These are phyloP conservation scores for Pogonognathellus flavescens DNA, from an alignment of 1,140 invertebrate genomes.

Conservation along the genomic window DNA sequence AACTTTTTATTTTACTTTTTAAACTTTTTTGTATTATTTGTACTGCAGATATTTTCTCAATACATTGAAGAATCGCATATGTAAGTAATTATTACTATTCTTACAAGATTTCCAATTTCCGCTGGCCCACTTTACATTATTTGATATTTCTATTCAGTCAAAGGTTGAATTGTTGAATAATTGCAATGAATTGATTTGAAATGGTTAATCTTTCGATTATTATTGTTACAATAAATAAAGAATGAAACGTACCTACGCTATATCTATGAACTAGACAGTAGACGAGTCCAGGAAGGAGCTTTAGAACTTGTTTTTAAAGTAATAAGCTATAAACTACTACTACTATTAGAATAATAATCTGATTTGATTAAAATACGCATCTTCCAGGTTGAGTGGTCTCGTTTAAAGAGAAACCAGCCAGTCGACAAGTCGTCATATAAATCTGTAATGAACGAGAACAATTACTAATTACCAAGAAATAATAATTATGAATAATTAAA, in stretches of 20 bases:
- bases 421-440: conserved; percentile 18
- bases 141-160: no score
- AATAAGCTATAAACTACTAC: neutral
- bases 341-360: neutral
- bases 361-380: conserved; percentile 26
- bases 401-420: neutral
- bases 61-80: no score
- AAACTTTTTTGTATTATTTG: no score
- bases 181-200: no score
- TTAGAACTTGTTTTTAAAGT: conserved; percentile 30
- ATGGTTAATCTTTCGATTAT: no score
- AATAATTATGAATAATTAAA: conserved; percentile 13
- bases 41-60: no score
- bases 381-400: conserved; percentile 24
- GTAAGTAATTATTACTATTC: no score
- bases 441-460: conserved; percentile 11
- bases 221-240: no score
- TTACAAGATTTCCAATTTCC: no score
- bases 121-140: no score
- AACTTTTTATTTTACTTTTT: no score
- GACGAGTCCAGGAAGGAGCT: conserved; percentile 38
- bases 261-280: conserved; percentile 17
- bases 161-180: no score
- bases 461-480: conserved; percentile 11
- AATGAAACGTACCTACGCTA: neutral